These are phyloP conservation scores for Crocodylus rhombifer DNA, from an alignment of 2,797 vertebrate genomes.

Conservation along the genomic window DNA sequence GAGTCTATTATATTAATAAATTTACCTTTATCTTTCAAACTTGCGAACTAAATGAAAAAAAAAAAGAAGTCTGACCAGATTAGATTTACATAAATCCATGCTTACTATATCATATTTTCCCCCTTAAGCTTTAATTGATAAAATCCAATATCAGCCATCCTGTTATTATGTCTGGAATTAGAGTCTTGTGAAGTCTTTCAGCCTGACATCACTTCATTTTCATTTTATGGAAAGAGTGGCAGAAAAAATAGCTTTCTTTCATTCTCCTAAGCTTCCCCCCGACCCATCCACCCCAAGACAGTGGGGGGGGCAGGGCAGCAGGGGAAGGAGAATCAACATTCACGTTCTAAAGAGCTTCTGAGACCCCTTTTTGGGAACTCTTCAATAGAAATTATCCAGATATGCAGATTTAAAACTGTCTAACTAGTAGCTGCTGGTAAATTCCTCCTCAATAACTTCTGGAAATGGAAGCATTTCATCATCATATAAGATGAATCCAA, in stretches of 20 bases:
- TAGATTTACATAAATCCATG: slow-evolving; percentile 13
- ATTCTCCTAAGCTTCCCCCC: no score
- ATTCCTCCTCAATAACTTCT: not conserved
- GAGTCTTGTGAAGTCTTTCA: no score
- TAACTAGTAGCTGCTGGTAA: not conserved
- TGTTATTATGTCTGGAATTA: no score
- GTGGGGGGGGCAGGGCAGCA: no score
- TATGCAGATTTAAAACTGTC: no score
- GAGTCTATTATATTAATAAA: not conserved
- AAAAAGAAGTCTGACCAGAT: slow-evolving; percentile 19
- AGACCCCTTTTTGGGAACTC: not conserved
- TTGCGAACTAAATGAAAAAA: slow-evolving; percentile 3
- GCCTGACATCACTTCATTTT: no score
- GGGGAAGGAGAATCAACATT: not conserved
- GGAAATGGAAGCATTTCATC: not conserved
- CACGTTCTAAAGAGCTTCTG: not conserved
- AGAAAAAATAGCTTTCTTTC: no score
- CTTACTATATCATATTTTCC: not conserved
- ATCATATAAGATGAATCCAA: not conserved
- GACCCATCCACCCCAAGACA: no score
- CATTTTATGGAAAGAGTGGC: no score
- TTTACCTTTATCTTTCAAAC: not conserved
- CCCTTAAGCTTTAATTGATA: not conserved
- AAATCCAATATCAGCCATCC: not conserved
- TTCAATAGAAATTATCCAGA: not conserved